phyloP scores from a whole-genome alignment of 2,113 vertebrate genomes.

The Gallinago media region DNA sequence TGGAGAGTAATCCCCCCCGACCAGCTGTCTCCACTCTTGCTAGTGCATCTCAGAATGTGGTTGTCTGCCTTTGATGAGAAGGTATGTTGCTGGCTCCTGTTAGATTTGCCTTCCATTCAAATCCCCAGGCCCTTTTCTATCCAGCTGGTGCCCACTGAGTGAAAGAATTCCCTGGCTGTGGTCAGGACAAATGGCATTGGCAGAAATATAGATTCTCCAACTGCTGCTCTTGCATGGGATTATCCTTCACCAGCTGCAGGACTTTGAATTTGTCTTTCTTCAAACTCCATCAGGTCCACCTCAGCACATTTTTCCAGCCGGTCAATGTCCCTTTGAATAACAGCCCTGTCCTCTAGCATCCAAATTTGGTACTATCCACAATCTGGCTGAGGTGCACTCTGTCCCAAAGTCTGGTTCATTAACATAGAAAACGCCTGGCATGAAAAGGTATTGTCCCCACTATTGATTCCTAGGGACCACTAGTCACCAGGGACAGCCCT shows the following conservation, averaged over 20 bases:
- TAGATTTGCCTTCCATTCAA: background rate
- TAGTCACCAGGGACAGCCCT: background rate
- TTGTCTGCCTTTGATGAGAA: background rate
- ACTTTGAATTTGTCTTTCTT: background rate
- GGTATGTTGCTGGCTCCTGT: background rate
- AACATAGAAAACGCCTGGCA: background rate
- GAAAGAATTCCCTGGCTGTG: background rate
- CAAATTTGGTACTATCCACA: background rate
- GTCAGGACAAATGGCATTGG: background rate
- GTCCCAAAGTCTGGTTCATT: background rate
- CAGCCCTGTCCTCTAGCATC: background rate
- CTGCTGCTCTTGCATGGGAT: background rate
- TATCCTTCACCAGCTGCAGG: background rate
- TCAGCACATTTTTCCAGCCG: background rate
- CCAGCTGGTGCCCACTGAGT: background rate
- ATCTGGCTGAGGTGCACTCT: background rate
- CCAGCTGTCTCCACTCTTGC: background rate
- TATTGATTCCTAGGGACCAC: background rate
- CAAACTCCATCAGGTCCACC: background rate
- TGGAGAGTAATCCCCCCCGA: background rate
- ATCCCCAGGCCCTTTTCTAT: background rate
- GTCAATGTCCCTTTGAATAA: background rate
- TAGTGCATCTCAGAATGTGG: background rate
- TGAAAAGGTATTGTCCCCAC: background rate
- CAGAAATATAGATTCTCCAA: background rate